These are phyloP conservation scores for Halisarca cf. caerulea DNA, from an alignment of 37 sponge, comb jelly and placozoan species.

Conservation along the genomic window DNA sequence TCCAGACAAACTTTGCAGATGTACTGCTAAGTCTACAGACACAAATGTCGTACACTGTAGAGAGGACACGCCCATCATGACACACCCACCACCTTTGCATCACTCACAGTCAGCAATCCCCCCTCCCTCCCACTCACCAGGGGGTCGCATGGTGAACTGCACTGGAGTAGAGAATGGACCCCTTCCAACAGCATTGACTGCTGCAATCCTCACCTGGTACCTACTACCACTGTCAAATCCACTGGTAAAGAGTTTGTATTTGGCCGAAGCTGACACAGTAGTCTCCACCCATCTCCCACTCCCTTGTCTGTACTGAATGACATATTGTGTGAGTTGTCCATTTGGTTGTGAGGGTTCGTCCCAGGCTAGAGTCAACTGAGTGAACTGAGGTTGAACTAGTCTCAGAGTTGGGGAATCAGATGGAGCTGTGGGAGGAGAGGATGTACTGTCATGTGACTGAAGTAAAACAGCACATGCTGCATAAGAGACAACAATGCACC, in stretches of 20 bases:
- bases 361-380: not conserved
- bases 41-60: not conserved
- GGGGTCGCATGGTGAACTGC: not conserved
- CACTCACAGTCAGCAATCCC: not conserved
- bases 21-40: not conserved
- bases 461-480: no score
- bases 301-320: not conserved
- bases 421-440: not conserved
- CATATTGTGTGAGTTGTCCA: not conserved
- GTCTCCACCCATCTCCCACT: not conserved
- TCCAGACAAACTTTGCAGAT: not conserved
- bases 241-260: not conserved
- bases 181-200: not conserved
- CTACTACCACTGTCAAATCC: not conserved
- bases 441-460: no score
- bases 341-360: not conserved
- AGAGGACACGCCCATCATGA: not conserved
- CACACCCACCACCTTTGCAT: not conserved
- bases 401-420: not conserved
- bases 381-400: constrained; percentile 4
- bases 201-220: not conserved
- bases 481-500: no score
- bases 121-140: not conserved
- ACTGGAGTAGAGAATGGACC: not conserved
- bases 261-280: not conserved